Conservation (phyloP, 92 coral and sea anemone species). For the Ricordea florida region DNA sequence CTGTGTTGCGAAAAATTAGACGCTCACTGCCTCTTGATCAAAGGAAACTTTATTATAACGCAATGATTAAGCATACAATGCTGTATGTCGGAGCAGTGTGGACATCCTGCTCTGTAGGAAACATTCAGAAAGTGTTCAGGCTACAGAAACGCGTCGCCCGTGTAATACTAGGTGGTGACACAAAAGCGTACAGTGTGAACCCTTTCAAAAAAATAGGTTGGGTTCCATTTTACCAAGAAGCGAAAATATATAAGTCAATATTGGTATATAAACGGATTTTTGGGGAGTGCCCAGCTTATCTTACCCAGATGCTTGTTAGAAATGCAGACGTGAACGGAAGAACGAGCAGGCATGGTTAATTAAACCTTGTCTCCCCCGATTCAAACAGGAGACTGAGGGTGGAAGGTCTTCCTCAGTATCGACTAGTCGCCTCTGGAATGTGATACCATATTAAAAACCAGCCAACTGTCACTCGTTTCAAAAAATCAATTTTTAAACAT, state of each 20-base stretch:
- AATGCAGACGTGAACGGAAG: slow-evolving; percentile 7
- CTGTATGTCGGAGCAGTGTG: slow-evolving; percentile 16
- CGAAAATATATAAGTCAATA: slow-evolving; percentile 10
- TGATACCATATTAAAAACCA: neutral
- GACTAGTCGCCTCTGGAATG: slow-evolving; percentile 26
- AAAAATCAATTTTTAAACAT: neutral
- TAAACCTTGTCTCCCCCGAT: slow-evolving; percentile 22
- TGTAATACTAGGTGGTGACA: slow-evolving; percentile 47
- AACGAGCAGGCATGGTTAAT: neutral
- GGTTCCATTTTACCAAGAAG: slow-evolving; percentile 24
- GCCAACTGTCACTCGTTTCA: neutral
- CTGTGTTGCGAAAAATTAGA: slow-evolving; percentile 13
- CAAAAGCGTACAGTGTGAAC: slow-evolving; percentile 50
- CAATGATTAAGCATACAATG: slow-evolving; percentile 25
- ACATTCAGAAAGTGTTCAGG: slow-evolving; percentile 44
- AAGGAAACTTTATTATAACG: neutral
- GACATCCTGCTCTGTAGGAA: slow-evolving; percentile 32
- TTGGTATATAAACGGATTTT: slow-evolving; percentile 17
- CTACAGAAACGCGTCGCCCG: slow-evolving; percentile 62
- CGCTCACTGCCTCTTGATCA: slow-evolving; percentile 11
- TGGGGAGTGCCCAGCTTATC: slow-evolving; percentile 4
- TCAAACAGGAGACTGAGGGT: slow-evolving; percentile 34
- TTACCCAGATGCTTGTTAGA: neutral
- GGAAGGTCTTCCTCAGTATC: slow-evolving; percentile 11
- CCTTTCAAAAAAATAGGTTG: slow-evolving; percentile 39